Conservation (phyloP, 2,888 invertebrate species). For the Allophyes oxyacanthae region DNA sequence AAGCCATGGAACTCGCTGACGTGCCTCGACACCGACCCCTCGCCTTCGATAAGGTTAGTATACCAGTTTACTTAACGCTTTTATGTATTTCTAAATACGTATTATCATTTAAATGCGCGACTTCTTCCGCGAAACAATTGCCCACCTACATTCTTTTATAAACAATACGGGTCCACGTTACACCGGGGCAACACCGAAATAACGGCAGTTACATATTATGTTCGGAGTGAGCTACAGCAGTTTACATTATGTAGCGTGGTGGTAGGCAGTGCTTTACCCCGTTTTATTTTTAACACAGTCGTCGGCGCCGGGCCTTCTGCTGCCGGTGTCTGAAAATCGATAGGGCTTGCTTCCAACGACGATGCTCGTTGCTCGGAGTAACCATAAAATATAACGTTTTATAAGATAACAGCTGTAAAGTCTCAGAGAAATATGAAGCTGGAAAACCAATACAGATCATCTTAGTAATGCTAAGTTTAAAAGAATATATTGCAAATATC, state of each 20-base stretch:
- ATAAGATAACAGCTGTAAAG: conserved; percentile 22
- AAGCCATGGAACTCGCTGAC: conserved; percentile 90
- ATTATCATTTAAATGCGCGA: conserved; percentile 4
- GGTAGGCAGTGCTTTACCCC: conserved; percentile 54
- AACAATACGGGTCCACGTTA: conserved; percentile 6
- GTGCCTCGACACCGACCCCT: conserved; percentile 91
- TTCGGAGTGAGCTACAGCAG: conserved; percentile 24
- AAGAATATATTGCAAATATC: too few relatives aligned
- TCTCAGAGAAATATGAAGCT: too few relatives aligned
- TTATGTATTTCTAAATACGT: conserved; percentile 1
- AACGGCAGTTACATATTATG: conserved; percentile 40
- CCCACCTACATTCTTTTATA: conserved; percentile 8
- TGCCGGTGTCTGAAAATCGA: conserved; percentile 66
- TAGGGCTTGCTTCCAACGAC: conserved; percentile 58
- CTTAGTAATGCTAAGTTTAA: too few relatives aligned
- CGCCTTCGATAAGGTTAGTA: conserved; percentile 93
- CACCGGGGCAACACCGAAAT: conserved; percentile 30
- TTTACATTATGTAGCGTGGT: conserved; percentile 46
- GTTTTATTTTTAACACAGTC: conserved; percentile 65
- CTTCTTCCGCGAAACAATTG: conserved; percentile 9
- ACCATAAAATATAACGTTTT: conserved; percentile 10
- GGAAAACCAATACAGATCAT: not conserved
- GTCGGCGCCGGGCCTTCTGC: conserved; percentile 45
- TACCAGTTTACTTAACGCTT: conserved; percentile 7
- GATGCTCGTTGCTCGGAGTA: conserved; percentile 13